These are phyloP conservation scores for Elegia similella DNA, from an alignment of 2,888 invertebrate genomes.

Conservation along the genomic window DNA sequence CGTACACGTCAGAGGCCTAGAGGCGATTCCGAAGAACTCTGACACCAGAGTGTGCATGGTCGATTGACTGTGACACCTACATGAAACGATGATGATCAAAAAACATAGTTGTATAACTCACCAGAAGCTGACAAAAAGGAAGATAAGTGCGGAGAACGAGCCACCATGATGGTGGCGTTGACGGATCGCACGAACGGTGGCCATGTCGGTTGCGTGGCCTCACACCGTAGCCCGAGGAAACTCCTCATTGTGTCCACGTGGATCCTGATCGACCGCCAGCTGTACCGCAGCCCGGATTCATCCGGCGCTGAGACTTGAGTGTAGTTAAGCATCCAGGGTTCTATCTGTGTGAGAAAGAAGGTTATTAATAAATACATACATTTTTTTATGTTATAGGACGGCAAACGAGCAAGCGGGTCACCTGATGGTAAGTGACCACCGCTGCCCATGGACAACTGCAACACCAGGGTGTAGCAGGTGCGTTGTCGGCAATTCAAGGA, in stretches of 20 bases:
- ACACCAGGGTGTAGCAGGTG: no score
- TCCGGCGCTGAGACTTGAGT: slow-evolving; percentile 59
- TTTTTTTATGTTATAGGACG: no score
- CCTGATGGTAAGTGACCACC: no score
- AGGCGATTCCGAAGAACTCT: no score
- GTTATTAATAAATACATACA: slow-evolving; percentile 3
- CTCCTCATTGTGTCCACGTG: slow-evolving; percentile 50
- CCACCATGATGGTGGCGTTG: slow-evolving; percentile 55
- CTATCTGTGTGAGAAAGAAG: slow-evolving; percentile 42
- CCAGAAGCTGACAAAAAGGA: slow-evolving; percentile 50
- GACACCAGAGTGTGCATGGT: no score
- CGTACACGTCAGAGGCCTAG: no score
- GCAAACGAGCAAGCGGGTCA: no score
- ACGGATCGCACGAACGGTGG: slow-evolving; percentile 53
- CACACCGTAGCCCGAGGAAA: slow-evolving; percentile 55
- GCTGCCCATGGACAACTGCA: no score
- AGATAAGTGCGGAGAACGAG: slow-evolving; percentile 60
- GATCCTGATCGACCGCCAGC: slow-evolving; percentile 61
- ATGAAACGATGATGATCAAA: no score
- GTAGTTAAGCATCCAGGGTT: slow-evolving; percentile 63
- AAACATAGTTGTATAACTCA: slow-evolving; percentile 30
- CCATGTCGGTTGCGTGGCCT: slow-evolving; percentile 64
- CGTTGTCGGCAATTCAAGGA: no score
- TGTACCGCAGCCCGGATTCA: slow-evolving; percentile 57
- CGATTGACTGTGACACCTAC: no score